Conservation (phyloP, 2,888 invertebrate species). For the Sesia bembeciformis region DNA sequence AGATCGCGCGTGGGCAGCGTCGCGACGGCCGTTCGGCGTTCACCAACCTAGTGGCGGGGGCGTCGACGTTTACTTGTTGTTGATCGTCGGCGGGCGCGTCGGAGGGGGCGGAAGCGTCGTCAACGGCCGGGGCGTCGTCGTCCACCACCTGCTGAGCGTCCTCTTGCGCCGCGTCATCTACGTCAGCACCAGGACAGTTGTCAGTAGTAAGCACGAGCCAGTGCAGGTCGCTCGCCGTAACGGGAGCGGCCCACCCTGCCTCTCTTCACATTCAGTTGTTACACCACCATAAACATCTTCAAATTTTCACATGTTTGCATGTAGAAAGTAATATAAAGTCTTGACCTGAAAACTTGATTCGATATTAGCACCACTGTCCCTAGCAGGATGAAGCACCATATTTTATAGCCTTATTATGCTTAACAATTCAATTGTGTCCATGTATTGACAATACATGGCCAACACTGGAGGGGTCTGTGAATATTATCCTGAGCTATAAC, state of each 20-base stretch:
- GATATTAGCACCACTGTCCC: conserved; percentile 64
- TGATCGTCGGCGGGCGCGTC: conserved; percentile 38
- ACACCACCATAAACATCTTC: conserved; percentile 13
- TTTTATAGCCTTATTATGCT: no score
- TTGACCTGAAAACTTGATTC: conserved; percentile 73
- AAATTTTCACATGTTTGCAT: conserved; percentile 29
- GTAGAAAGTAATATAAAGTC: conserved; percentile 33
- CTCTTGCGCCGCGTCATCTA: conserved; percentile 60
- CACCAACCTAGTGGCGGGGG: conserved; percentile 70
- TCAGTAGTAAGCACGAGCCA: conserved; percentile 20
- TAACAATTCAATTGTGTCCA: not conserved
- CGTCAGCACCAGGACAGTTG: conserved; percentile 29
- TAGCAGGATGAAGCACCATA: conserved; percentile 18
- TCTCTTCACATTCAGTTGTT: conserved; percentile 17
- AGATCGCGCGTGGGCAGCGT: conserved; percentile 52
- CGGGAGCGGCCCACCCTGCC: conserved; percentile 48
- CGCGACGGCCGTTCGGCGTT: conserved; percentile 55
- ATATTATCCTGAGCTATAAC: not conserved
- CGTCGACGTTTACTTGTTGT: conserved; percentile 55
- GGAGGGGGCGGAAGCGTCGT: conserved; percentile 23
- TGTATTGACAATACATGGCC: not conserved
- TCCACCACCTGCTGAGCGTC: conserved; percentile 35
- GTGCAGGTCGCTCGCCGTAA: conserved; percentile 58
- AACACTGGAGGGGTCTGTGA: not conserved
- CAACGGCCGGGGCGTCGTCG: conserved; percentile 34